Evolutionary conservation across 2,113 vertebrate genomes (phyloP).

Genomic region (Tonatia bakeri): DNA sequence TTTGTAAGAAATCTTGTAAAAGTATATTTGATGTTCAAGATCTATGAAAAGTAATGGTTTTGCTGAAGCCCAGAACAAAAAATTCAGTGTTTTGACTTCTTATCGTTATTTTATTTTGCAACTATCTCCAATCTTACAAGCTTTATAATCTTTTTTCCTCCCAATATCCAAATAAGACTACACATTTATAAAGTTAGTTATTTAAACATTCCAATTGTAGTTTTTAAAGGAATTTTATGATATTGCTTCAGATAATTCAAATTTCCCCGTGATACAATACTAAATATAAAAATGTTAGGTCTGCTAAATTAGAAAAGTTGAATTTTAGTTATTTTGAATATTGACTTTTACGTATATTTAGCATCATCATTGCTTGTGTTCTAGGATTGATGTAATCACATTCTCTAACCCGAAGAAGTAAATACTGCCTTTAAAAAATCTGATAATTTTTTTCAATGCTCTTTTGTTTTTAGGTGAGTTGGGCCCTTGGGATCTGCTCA

Average conservation of each 20-base stretch:
- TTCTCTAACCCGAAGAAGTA: neutral
- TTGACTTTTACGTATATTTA: neutral
- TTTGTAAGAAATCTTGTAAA: neutral
- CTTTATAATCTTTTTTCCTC: neutral
- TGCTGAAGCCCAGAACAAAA: neutral
- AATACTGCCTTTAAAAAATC: neutral
- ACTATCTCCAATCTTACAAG: neutral
- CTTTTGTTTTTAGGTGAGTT: constrained; percentile 66
- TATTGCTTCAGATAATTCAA: neutral
- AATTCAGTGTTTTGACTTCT: constrained; percentile 17
- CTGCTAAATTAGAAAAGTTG: neutral
- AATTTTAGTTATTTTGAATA: constrained; percentile 2
- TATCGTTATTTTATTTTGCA: constrained; percentile 6
- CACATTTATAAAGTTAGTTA: constrained; percentile 9
- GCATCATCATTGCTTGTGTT: neutral
- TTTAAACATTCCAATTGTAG: neutral
- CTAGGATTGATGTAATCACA: neutral
- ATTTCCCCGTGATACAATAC: neutral
- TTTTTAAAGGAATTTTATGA: neutral
- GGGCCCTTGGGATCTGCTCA: constrained; percentile 86
- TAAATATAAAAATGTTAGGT: neutral
- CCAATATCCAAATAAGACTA: neutral
- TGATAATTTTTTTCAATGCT: neutral
- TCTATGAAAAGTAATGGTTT: neutral
- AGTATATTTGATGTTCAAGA: neutral